Base-by-base conservation (phyloP, 1,140 invertebrate genomes). In the Globodera rostochiensis region DNA sequence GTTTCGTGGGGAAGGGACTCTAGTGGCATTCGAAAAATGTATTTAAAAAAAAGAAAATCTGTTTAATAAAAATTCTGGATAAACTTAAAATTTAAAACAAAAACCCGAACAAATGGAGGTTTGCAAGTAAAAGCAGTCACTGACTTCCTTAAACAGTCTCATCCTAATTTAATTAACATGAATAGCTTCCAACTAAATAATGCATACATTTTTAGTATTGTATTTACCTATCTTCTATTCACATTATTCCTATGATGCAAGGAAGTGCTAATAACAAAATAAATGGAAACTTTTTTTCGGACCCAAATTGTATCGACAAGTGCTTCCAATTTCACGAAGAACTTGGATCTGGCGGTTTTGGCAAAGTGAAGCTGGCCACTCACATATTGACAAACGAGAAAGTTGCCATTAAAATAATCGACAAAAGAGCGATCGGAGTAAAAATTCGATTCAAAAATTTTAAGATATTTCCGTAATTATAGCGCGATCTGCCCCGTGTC, bases 351-450 rank as follows among this genome's bases (percentile, higher is more conserved):
- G 88, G 88, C 57, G 88, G 88, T 64, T 88, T 88, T 73, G 94
- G 94, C 47, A 95, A 95, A 90, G 94, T 95, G 7, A 94, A 94
- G 87, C 90, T 94, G 46, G 94, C 93, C 2, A 94, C 92, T 15
- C 94, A 95, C 91, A 84, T 93, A 13, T 90, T 94, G 5, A 95
- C 94, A 66, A 93, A 93, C 64, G 93, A 94, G 87, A 94, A 94
- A 89, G 94, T 95, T 76, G 94, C 94, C n/a, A 92, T 95, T 76
- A 95, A 95, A 91, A 94, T 95, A 53, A 94, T 95, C 92, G 93
- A 95, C 83, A 95, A 95, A 90, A 90, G 91, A 75, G 89, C 91
- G 25, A 88, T 95, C 74, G 94, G 94, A 47, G 94, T 94, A 92
- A 91, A 91, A 90, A 36, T 36, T 36, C 36, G 36, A 36, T 36